Evolutionary conservation across 1,140 invertebrate species (phyloP), one percentile per base, ranked within the genome.

Genomic region (Cephus cinctus): DNA sequence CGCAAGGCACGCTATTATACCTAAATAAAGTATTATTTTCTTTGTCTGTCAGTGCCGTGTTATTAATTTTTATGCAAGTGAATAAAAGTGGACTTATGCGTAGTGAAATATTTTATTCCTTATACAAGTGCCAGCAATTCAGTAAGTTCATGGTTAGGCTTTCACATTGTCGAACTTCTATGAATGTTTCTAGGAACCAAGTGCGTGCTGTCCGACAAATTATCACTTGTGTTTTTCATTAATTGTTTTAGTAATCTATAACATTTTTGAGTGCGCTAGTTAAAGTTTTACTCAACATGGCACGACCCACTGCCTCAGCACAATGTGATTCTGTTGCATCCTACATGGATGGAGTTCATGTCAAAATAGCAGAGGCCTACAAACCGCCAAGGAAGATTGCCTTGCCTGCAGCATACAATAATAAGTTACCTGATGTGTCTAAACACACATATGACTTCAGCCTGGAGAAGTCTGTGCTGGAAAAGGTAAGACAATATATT

Each of bases 281-380:
- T 11, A n/a, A 19, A 16, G 9, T 20, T 18, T 5, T 18, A 22
- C 18, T 20, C 6, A 20, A 18, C 2, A 76, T 76, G 74, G 54
- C 71, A 23, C 56, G 66, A 44, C 42, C 69, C 0, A 63, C 55
- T 2, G 23, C 47, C 14, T 63, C 67, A 12, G 56, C 50, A 2
- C 67, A 71, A 49, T 70, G 57, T 39, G 75, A 77, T 41, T 59
- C 67, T 8, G 54, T 75, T n/a, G 62, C 67, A n/a, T 75, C 73
- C 51, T 88, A 83, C 56, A 86, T 90, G 83, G 89, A 92, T 73
- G 87, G 85, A 53, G 83, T 92, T 51, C 84, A 88, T 47, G 89
- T 94, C 32, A 92, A 92, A 80, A 92, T 94, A 68, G 85, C 87
- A 35, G 88, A 92, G 74, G 86, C 85, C 51, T 92, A 89, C 59